phyloP scores from a whole-genome alignment of 1,140 invertebrate species.

The Chironomus tepperi region DNA sequence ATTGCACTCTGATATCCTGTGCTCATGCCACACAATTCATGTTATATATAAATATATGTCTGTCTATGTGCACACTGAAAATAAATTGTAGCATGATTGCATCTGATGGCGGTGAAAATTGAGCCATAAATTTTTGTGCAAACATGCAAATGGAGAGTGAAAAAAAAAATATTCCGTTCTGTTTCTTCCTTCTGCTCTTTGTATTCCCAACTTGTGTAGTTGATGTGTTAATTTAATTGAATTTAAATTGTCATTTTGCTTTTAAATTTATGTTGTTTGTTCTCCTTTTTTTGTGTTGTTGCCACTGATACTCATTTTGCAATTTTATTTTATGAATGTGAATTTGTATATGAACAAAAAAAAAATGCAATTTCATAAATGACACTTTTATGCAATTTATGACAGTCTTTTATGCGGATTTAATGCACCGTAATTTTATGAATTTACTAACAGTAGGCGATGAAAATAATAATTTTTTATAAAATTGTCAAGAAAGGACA shows the following conservation, averaged over 20 bases:
- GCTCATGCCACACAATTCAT: not conserved
- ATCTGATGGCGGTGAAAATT: slow-evolving; percentile 10
- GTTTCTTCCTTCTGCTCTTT: not conserved
- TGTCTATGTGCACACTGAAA: not conserved
- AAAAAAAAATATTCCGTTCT: not conserved
- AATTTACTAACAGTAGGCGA: too few relatives aligned
- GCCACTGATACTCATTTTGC: too few relatives aligned
- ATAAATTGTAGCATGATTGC: slow-evolving; percentile 13
- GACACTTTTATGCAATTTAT: too few relatives aligned
- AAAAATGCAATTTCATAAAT: too few relatives aligned
- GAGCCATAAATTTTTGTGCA: slow-evolving; percentile 13
- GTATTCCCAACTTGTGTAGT: not conserved
- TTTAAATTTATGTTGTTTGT: too few relatives aligned
- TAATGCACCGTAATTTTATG: too few relatives aligned
- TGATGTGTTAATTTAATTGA: slow-evolving; percentile 14
- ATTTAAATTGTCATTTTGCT: not conserved
- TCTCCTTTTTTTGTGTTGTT: too few relatives aligned
- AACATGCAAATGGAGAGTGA: not conserved
- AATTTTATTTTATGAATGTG: too few relatives aligned
- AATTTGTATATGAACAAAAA: too few relatives aligned
- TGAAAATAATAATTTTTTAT: too few relatives aligned
- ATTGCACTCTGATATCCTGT: not conserved
- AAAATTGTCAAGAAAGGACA: too few relatives aligned
- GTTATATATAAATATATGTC: not conserved
- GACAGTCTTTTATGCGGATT: too few relatives aligned